phyloP scores from a whole-genome alignment of 2,888 invertebrate species.

The Pterostichus madidus region DNA sequence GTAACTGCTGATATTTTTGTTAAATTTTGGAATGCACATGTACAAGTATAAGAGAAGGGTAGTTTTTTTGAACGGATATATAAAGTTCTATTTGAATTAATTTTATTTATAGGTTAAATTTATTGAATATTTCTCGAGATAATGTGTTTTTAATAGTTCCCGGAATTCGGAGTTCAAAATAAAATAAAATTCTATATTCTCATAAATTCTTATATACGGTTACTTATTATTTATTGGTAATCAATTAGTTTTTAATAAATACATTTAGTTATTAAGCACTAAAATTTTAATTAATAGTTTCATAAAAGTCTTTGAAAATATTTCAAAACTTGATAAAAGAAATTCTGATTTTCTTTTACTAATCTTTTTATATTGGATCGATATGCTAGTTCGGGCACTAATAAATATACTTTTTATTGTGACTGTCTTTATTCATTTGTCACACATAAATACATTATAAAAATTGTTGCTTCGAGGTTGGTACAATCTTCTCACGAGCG shows the following conservation, averaged over 20 bases:
- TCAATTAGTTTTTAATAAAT: conserved; percentile 37
- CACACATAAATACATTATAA: too few relatives aligned
- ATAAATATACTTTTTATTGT: not conserved
- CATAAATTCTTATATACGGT: conserved; percentile 24
- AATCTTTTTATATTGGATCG: too few relatives aligned
- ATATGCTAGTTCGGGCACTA: not conserved
- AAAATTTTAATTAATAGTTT: conserved; percentile 29
- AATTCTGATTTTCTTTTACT: too few relatives aligned
- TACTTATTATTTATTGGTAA: conserved; percentile 39
- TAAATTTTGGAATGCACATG: too few relatives aligned
- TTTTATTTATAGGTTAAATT: too few relatives aligned
- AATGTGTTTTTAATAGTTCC: conserved; percentile 12
- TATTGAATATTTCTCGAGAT: not conserved
- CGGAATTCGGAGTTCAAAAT: conserved; percentile 5
- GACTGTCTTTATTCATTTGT: too few relatives aligned
- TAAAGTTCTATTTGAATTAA: not conserved
- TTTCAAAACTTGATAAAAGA: conserved; percentile 17
- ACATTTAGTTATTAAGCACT: conserved; percentile 10
- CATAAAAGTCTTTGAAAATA: conserved; percentile 36
- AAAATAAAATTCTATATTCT: conserved; percentile 25
- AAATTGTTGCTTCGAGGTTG: too few relatives aligned
- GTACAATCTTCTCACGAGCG: too few relatives aligned
- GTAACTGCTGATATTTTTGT: too few relatives aligned
- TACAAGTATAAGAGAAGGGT: too few relatives aligned
- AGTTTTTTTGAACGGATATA: not conserved